Base-by-base conservation (phyloP, 2,113 vertebrate genomes). In the Perognathus longimembris region DNA sequence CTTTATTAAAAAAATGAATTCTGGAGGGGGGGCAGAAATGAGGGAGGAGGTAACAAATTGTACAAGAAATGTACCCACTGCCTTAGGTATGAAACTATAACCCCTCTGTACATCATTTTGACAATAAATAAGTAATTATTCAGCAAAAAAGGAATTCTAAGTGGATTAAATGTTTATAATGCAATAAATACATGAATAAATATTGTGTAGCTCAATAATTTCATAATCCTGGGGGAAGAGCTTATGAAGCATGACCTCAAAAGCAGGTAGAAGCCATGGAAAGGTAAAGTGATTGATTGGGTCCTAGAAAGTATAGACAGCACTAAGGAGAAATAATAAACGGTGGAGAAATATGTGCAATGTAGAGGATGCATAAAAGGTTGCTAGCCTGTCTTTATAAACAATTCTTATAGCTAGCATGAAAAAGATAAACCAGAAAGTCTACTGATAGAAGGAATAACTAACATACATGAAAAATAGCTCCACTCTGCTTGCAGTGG, bases 1-100 rank as follows among this genome's bases (percentile, higher is more conserved):
- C 3, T 91, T 80, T 84, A 89, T 89, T 89, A 6, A 17, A 95
- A n/a, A 83, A 80, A 85, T 66, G 89, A 94, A 83, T 91, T 83
- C 54, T 87, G 42, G 45, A 45, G 45, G 11, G 11, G 45, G 45
- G 45, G 45, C 11, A 45, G 6, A 6, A 45, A 45, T 45, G 45
- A 7, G 45, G n/a, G n/a, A n/a, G n/a, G n/a, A n/a, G n/a, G n/a
- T n/a, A n/a, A n/a, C n/a, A n/a, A n/a, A n/a, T n/a, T n/a, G n/a
- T n/a, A n/a, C n/a, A n/a, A n/a, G n/a, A n/a, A n/a, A n/a, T n/a
- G n/a, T n/a, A n/a, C n/a, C n/a, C n/a, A n/a, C n/a, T n/a, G n/a
- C n/a, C n/a, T n/a, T n/a, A n/a, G n/a, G n/a, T n/a, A n/a, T n/a
- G n/a, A n/a, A n/a, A n/a, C n/a, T n/a, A n/a, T n/a, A n/a, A n/a